Conservation (phyloP, 1,140 invertebrate genomes). For the Drosophila arizonae region DNA sequence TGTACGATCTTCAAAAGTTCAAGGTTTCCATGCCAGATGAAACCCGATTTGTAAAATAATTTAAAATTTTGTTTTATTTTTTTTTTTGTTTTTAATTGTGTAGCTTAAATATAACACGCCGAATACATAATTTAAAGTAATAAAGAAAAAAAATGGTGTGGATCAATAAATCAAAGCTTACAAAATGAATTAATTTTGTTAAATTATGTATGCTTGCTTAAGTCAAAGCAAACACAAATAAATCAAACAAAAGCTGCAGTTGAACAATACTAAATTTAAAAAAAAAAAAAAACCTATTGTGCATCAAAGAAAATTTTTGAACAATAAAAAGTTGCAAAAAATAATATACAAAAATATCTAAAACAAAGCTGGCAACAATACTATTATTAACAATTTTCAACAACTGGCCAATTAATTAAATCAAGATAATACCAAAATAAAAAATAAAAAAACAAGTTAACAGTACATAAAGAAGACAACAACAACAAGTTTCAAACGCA, state of each 20-base stretch:
- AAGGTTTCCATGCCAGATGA: not conserved
- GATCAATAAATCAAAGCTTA: not conserved
- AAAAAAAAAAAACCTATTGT: not conserved
- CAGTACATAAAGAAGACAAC: constrained; percentile 4
- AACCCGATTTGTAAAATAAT: too few relatives aligned
- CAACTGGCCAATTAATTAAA: constrained; percentile 72
- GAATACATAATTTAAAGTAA: constrained; percentile 9
- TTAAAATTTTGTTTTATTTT: too few relatives aligned
- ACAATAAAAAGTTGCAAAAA: constrained; percentile 53
- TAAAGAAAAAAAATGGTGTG: too few relatives aligned
- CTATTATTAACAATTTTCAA: constrained; percentile 69
- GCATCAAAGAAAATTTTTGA: constrained; percentile 24
- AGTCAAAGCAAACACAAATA: constrained; percentile 43
- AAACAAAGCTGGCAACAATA: constrained; percentile 40
- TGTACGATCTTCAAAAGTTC: not conserved
- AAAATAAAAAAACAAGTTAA: not conserved
- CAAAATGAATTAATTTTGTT: constrained; percentile 6
- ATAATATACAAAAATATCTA: constrained; percentile 14
- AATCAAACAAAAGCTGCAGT: constrained; percentile 7
- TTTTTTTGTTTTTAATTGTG: not conserved
- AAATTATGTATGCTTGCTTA: not conserved
- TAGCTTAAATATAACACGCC: constrained; percentile 1
- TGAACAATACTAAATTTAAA: not conserved
- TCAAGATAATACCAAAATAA: constrained; percentile 31
- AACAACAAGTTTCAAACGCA: constrained; percentile 57